Evolutionary conservation across 2,888 invertebrate genomes (phyloP).

Genomic region (Lasioglossum figueresi): DNA sequence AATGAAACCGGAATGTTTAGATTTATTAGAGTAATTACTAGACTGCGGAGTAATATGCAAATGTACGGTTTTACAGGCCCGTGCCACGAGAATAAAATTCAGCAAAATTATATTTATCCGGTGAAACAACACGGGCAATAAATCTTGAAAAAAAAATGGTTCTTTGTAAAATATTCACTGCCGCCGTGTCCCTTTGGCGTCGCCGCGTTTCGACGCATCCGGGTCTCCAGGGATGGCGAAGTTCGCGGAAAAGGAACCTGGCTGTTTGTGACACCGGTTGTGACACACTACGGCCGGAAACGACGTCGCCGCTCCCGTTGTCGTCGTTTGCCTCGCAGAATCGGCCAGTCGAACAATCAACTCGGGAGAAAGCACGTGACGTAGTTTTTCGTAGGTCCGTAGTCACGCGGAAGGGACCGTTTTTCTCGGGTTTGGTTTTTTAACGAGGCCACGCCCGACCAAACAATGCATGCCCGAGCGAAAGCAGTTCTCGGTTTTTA

Average conservation of each 20-base stretch:
- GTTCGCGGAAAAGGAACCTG: neutral
- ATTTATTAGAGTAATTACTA: neutral
- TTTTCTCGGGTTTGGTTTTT: conserved; percentile 23
- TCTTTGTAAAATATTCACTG: neutral
- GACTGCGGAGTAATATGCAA: neutral
- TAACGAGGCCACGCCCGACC: conserved; percentile 12
- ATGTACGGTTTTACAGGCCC: neutral
- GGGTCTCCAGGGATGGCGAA: neutral
- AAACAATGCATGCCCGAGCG: conserved; percentile 14
- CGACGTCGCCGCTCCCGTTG: conserved; percentile 7
- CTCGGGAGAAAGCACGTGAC: conserved; percentile 33
- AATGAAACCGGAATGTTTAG: neutral
- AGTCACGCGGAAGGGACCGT: conserved; percentile 40
- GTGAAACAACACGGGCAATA: neutral
- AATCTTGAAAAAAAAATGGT: neutral
- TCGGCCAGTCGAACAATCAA: conserved; percentile 25
- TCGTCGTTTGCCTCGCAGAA: conserved; percentile 3
- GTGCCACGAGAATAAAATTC: neutral
- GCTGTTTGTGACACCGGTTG: conserved; percentile 12
- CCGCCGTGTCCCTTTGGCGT: neutral
- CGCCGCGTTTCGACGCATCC: neutral
- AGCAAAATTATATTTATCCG: neutral
- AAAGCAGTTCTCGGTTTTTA: conserved; percentile 21
- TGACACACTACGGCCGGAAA: conserved; percentile 31
- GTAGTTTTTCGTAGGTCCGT: conserved; percentile 18